Percentiles rank a stretch among this genome's conserved stretches.
phyloP scores from a whole-genome alignment of 2,888 invertebrate genomes.

The Flexamia atlantica region DNA sequence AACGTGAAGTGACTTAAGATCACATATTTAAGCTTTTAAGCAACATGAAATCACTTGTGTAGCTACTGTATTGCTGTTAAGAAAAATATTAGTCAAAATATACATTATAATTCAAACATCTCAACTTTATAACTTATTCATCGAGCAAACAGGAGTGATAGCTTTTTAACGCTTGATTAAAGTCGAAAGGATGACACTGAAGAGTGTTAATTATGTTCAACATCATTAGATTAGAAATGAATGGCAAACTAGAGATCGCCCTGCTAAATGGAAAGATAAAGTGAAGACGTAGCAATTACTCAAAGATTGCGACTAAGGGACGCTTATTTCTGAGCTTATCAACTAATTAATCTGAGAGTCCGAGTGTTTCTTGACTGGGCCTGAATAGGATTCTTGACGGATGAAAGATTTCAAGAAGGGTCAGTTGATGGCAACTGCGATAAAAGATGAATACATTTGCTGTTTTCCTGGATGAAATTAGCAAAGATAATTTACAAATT shows the following conservation, averaged over 20 bases:
- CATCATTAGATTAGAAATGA: not conserved
- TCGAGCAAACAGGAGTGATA: not conserved
- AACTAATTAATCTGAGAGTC: slow-evolving; percentile 51
- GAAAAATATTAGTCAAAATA: too few species aligned
- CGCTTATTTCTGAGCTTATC: slow-evolving; percentile 52
- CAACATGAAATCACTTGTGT: too few species aligned
- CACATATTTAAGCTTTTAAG: too few species aligned
- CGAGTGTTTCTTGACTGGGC: slow-evolving; percentile 16
- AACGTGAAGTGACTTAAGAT: too few species aligned
- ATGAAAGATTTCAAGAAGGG: slow-evolving; percentile 33
- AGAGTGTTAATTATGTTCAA: slow-evolving; percentile 21
- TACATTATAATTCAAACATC: too few species aligned
- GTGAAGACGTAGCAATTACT: slow-evolving; percentile 38
- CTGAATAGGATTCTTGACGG: slow-evolving; percentile 31
- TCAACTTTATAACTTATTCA: too few species aligned
- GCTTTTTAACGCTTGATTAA: not conserved
- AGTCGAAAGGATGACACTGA: not conserved
- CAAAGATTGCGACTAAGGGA: slow-evolving; percentile 41
- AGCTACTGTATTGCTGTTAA: too few species aligned
- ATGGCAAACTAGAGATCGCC: not conserved
- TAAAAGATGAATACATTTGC: slow-evolving; percentile 26
- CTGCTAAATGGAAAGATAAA: slow-evolving; percentile 46
- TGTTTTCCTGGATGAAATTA: not conserved
- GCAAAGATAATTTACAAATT: too few species aligned
- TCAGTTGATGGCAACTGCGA: slow-evolving; percentile 19